These are phyloP conservation scores for Chroicocephalus ridibundus DNA, from an alignment of 2,113 vertebrate species.

Conservation along the genomic window DNA sequence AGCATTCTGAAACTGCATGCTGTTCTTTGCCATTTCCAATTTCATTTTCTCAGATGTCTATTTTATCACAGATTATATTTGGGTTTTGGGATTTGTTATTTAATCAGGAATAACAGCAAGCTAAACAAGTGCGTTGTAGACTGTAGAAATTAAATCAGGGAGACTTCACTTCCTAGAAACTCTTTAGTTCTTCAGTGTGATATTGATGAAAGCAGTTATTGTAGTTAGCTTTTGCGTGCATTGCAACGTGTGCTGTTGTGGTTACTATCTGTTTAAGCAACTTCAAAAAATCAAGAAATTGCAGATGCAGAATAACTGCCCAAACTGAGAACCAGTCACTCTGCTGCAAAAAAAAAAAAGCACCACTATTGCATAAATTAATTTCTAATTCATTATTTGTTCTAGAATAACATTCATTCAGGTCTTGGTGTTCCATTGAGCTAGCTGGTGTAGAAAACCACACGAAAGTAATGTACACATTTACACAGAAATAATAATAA, in stretches of 20 bases:
- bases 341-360: background rate
- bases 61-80: slow-evolving; percentile 12
- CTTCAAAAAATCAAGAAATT: background rate
- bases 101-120: background rate
- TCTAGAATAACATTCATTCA: background rate
- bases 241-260: background rate
- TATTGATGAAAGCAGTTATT: background rate
- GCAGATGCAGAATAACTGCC: background rate
- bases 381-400: background rate
- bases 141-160: background rate
- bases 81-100: slow-evolving; percentile 17
- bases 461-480: background rate
- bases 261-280: background rate
- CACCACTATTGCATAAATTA: background rate
- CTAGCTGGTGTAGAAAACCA: background rate
- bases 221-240: background rate
- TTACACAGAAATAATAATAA: background rate
- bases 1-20: background rate
- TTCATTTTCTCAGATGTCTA: background rate
- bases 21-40: background rate
- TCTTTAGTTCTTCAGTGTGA: background rate
- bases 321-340: background rate
- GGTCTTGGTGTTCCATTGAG: background rate
- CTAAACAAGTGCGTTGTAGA: background rate
- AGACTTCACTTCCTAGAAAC: background rate